Conservation (phyloP, 2,888 invertebrate genomes). For the Drosophila nigricruria region DNA sequence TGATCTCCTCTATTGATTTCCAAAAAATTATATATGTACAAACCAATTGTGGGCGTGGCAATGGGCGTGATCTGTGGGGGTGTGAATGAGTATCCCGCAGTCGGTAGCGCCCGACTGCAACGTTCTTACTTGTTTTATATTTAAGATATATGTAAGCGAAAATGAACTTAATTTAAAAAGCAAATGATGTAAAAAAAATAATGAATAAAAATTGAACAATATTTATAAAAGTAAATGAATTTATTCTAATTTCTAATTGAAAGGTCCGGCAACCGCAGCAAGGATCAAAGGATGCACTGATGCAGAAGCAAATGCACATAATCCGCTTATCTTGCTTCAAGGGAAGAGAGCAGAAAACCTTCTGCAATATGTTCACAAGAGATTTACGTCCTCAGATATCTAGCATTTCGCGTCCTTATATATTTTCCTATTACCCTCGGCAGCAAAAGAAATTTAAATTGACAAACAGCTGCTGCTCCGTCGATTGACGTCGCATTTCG, state of each 20-base stretch:
- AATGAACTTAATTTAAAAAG: constrained; percentile 42
- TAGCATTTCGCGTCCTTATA: constrained; percentile 14
- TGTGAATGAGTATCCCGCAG: too few relatives aligned
- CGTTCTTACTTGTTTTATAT: too few relatives aligned
- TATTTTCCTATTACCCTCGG: constrained; percentile 9
- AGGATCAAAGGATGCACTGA: constrained; percentile 56
- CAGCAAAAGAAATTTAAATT: constrained; percentile 21
- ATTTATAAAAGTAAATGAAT: constrained; percentile 58
- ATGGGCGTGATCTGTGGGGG: too few relatives aligned
- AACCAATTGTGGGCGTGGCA: too few relatives aligned
- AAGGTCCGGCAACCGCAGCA: constrained; percentile 44
- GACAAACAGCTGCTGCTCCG: constrained; percentile 41
- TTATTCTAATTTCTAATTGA: background rate
- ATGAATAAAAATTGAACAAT: constrained; percentile 54
- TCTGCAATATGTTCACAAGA: constrained; percentile 39
- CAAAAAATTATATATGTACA: too few relatives aligned
- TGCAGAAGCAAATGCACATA: constrained; percentile 64
- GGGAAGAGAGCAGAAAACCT: background rate
- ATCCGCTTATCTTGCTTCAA: constrained; percentile 65
- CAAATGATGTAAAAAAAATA: constrained; percentile 38
- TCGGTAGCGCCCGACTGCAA: too few relatives aligned
- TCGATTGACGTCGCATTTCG: constrained; percentile 25
- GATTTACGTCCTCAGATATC: constrained; percentile 55
- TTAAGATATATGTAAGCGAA: constrained; percentile 37
- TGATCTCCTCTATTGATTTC: too few relatives aligned